These are phyloP conservation scores for Lepidostoma basale DNA, from an alignment of 1,140 invertebrate genomes.

Conservation along the genomic window DNA sequence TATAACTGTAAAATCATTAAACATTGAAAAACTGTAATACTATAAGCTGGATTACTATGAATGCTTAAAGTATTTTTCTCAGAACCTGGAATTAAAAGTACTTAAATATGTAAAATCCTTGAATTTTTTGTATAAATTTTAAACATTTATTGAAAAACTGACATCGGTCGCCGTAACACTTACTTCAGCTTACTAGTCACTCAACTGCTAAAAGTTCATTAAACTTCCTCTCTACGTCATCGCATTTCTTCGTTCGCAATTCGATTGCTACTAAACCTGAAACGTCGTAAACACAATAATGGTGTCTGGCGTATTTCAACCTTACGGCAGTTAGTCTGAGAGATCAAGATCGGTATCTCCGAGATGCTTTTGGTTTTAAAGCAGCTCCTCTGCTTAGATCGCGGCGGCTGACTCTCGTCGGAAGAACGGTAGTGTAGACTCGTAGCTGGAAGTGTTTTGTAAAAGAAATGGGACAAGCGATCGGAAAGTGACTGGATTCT, in stretches of 20 bases:
- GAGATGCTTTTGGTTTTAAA: not conserved
- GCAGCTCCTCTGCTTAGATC: not conserved
- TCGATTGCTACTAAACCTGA: not conserved
- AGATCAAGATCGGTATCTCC: not conserved
- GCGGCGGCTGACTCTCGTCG: not conserved
- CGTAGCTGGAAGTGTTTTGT: not conserved
- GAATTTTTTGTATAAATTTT: too few relatives aligned
- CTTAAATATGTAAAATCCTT: too few relatives aligned
- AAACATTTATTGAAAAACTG: slow-evolving; percentile 5
- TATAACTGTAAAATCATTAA: too few relatives aligned
- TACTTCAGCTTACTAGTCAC: slow-evolving; percentile 9
- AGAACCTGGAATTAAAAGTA: too few relatives aligned
- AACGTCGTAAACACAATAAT: not conserved
- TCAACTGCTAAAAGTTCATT: slow-evolving; percentile 12
- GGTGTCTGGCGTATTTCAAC: not conserved
- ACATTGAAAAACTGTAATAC: too few relatives aligned
- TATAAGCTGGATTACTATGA: too few relatives aligned
- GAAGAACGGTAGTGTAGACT: slow-evolving; percentile 4
- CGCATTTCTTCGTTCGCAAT: slow-evolving; percentile 40
- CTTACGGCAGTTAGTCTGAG: not conserved
- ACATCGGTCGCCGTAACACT: slow-evolving; percentile 8
- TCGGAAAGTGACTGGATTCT: slow-evolving; percentile 9
- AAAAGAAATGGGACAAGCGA: not conserved
- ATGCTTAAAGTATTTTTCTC: too few relatives aligned
- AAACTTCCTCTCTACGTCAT: slow-evolving; percentile 39